Base-by-base conservation (phyloP, 1,140 invertebrate species). In the Leptinotarsa undecemlineata region DNA sequence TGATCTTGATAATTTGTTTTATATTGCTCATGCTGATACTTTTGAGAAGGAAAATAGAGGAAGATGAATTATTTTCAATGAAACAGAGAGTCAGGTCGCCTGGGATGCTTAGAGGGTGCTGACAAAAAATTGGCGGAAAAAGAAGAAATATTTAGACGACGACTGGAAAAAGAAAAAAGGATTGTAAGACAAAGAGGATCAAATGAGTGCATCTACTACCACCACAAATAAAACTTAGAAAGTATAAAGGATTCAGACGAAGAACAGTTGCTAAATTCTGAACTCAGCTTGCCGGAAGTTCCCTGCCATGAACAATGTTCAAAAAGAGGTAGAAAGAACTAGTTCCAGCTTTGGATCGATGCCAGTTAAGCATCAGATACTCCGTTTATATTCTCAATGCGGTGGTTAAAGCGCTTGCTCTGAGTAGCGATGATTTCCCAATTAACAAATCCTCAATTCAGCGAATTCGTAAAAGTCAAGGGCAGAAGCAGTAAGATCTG, bases 61-160 rank as follows among this genome's bases (percentile, higher is more conserved):
- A 83, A 77, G 81, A 68, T 73, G 67, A 78, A 60, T 80, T 84
- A 26, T 73, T 79, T 82, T 74, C 63, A 79, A 70, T 68, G 73
- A 64, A 77, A 82, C 71, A 82, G 76, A 81, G 62, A 78, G 72
- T 5, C 76, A 77, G 48, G 76, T 69, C 51, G 79, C 67, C 42
- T 62, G 57, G 74, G 78, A 8, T 76, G 67, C 63, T 26, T 26
- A 26, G 23, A 4, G 2, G 60, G 68, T 67, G 13, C 66, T 60
- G 47, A 71, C 67, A 23, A 75, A 76, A 76, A 61, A 71, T 15
- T 15, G 11, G 15, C 21, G 14, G 23, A 66, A 66, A 21, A 66
- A 66, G 63, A 66, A 26, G 26, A 26, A 26, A 26, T 0, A 4
- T 26, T 1, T 26, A 26, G 26, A 26, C 26, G 6, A 26, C 26